phyloP scores from a whole-genome alignment of 2,888 invertebrate genomes.

The Bimastos eiseni region DNA sequence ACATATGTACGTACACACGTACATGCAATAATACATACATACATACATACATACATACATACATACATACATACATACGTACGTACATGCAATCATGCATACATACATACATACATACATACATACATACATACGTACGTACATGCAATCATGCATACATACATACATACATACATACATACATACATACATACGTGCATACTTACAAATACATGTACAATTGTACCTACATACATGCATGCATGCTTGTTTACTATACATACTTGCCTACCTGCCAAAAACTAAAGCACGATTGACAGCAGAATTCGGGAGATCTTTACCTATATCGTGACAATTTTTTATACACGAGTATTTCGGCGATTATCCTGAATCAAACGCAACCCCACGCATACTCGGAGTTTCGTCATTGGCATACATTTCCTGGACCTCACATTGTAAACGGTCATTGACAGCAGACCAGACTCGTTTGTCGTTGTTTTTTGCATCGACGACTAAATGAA shows the following conservation, averaged over 20 bases:
- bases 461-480: too few relatives aligned
- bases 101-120: background rate
- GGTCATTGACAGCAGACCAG: too few relatives aligned
- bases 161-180: background rate
- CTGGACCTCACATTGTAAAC: background rate
- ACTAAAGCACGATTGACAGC: background rate
- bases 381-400: background rate
- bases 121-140: background rate
- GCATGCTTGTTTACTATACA: too few relatives aligned
- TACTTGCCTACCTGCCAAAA: too few relatives aligned
- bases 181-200: too few relatives aligned
- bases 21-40: too few relatives aligned
- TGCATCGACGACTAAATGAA: too few relatives aligned
- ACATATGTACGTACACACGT: background rate
- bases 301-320: background rate
- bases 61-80: background rate
- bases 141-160: too few relatives aligned
- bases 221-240: too few relatives aligned
- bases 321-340: background rate
- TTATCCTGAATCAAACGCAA: too few relatives aligned
- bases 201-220: too few relatives aligned
- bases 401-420: background rate
- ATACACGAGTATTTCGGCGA: background rate
- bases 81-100: too few relatives aligned
- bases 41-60: background rate